phyloP scores from a whole-genome alignment of 2,797 vertebrate species.

The Rhabdomys pumilio region DNA sequence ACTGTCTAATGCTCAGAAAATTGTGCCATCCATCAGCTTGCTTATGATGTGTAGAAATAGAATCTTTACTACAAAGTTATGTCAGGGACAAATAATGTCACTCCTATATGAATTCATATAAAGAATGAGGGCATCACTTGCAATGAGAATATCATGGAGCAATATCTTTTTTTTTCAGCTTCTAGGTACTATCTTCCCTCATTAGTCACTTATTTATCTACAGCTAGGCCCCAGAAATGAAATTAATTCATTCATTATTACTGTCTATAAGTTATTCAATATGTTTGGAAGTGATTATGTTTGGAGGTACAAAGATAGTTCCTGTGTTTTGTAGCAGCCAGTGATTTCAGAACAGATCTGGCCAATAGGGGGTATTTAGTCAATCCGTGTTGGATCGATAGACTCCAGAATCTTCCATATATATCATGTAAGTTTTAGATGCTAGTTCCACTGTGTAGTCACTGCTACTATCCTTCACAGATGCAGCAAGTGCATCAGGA shows the following conservation, averaged over 20 bases:
- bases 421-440: conserved; percentile 18
- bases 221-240: neutral
- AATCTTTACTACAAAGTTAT: conserved; percentile 70
- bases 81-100: conserved; percentile 69
- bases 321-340: neutral
- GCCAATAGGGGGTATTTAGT: neutral
- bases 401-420: neutral
- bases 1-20: conserved; percentile 68
- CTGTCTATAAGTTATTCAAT: neutral
- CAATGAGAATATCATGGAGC: neutral
- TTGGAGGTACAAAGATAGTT: neutral
- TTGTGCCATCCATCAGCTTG: conserved; percentile 62
- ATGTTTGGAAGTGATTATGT: neutral
- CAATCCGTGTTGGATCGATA: conserved; percentile 38
- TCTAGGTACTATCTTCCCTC: neutral
- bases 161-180: neutral
- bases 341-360: conserved; percentile 1
- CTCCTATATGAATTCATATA: conserved; percentile 49
- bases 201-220: conserved; percentile 12
- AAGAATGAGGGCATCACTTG: conserved; percentile 40
- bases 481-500: neutral
- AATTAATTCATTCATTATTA: neutral
- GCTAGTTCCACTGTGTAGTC: neutral
- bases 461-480: neutral
- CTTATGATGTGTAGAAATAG: conserved; percentile 66